A percentile compares a stretch with the other conserved stretches of the same genome.
phyloP scores from a whole-genome alignment of 1,140 invertebrate species.

The Yoshiicerus persimilis region DNA sequence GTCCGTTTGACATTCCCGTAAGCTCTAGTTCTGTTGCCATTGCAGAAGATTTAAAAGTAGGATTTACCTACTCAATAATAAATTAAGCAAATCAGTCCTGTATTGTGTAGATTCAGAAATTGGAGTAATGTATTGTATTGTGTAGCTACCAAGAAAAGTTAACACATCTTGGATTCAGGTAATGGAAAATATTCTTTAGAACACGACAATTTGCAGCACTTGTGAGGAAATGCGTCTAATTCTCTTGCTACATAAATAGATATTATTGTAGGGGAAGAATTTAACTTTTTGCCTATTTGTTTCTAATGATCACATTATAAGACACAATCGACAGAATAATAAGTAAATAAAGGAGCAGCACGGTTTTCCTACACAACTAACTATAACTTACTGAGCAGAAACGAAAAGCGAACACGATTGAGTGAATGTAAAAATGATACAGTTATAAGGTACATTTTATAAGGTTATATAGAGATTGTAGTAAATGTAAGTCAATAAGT shows the following conservation, averaged over 20 bases:
- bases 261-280: background rate
- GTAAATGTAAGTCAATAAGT: background rate
- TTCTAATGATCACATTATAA: background rate
- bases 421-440: background rate
- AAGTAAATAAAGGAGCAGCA: background rate
- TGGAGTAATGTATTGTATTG: too few species aligned
- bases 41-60: too few species aligned
- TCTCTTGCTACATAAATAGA: background rate
- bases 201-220: background rate
- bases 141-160: too few species aligned
- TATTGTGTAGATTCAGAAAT: too few species aligned
- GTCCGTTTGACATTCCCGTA: background rate
- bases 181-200: too few species aligned
- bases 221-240: background rate
- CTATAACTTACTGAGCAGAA: background rate
- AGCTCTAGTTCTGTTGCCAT: constrained; percentile 1
- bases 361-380: background rate
- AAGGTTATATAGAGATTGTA: background rate
- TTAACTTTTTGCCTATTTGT: background rate
- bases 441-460: background rate
- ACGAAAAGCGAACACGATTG: background rate
- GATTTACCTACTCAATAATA: too few species aligned
- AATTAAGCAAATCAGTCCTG: too few species aligned
- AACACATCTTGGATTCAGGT: too few species aligned
- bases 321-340: background rate